phyloP scores from a whole-genome alignment of 2,888 invertebrate genomes.

The Miltochrista miniata region DNA sequence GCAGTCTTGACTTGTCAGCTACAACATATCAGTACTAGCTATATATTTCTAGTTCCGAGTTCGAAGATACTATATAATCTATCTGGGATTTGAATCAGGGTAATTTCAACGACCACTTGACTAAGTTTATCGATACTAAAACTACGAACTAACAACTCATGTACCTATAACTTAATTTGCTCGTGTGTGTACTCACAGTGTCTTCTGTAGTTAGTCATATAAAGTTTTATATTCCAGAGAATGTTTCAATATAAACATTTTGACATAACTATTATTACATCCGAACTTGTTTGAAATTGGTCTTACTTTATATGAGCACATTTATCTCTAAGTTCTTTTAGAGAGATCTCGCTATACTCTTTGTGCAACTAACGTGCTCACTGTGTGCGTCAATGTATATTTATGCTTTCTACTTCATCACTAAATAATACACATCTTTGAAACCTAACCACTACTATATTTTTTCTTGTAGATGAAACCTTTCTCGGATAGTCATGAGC shows the following conservation, averaged over 20 bases:
- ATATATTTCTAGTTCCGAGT: slow-evolving; percentile 6
- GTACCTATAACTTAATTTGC: no score
- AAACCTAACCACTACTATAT: slow-evolving; percentile 47
- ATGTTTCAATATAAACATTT: no score
- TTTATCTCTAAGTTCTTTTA: no score
- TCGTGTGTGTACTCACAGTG: neutral
- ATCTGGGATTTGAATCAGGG: neutral
- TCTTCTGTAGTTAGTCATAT: neutral
- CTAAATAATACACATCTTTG: slow-evolving; percentile 15
- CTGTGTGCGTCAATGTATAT: slow-evolving; percentile 7
- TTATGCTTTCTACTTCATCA: neutral
- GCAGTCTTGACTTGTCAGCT: slow-evolving; percentile 34
- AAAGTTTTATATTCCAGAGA: no score
- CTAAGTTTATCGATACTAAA: no score
- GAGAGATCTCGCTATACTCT: no score
- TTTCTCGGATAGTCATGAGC: slow-evolving; percentile 82
- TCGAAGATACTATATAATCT: neutral
- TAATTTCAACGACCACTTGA: no score
- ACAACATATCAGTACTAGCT: slow-evolving; percentile 5
- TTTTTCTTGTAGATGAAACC: slow-evolving; percentile 82
- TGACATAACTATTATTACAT: no score
- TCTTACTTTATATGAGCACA: no score
- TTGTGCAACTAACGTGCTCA: neutral
- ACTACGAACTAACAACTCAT: no score
- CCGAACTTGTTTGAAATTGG: no score